Conservation (phyloP, 2,113 vertebrate species). For the Triplophysa tibetana region DNA sequence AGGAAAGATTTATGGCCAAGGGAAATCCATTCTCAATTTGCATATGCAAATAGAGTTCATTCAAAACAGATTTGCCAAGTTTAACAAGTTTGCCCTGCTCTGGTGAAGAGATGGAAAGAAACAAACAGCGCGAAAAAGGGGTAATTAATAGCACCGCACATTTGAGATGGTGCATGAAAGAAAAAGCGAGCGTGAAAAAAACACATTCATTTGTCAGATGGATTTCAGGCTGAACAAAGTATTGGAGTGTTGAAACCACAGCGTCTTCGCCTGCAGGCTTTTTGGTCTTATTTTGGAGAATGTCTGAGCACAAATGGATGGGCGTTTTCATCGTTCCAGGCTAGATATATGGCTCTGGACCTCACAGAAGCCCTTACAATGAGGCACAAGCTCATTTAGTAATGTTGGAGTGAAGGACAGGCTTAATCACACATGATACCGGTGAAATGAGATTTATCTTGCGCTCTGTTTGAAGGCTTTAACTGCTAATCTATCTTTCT, state of each 20-base stretch:
- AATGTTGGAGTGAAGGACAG: background rate
- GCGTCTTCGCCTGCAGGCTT: constrained; percentile 23
- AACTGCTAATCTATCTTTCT: background rate
- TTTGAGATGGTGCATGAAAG: constrained; percentile 14
- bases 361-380: background rate
- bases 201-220: constrained; percentile 45
- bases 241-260: constrained; percentile 9
- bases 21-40: constrained; percentile 42
- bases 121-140: constrained; percentile 31
- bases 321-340: background rate
- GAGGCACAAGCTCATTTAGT: background rate
- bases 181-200: constrained; percentile 35
- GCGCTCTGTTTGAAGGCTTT: constrained; percentile 14
- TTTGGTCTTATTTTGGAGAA: constrained; percentile 29
- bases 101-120: constrained; percentile 22
- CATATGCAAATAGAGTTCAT: constrained; percentile 43
- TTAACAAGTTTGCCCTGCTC: constrained; percentile 41
- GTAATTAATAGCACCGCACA: constrained; percentile 50
- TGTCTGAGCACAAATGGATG: constrained; percentile 27
- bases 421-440: constrained; percentile 1
- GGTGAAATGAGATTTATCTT: background rate
- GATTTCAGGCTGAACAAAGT: constrained; percentile 32
- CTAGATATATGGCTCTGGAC: constrained; percentile 9
- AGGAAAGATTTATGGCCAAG: constrained; percentile 43
- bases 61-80: constrained; percentile 40